Evolutionary conservation across 2,113 vertebrate species (phyloP).

Genomic region (Hirundichthys speculiger): DNA sequence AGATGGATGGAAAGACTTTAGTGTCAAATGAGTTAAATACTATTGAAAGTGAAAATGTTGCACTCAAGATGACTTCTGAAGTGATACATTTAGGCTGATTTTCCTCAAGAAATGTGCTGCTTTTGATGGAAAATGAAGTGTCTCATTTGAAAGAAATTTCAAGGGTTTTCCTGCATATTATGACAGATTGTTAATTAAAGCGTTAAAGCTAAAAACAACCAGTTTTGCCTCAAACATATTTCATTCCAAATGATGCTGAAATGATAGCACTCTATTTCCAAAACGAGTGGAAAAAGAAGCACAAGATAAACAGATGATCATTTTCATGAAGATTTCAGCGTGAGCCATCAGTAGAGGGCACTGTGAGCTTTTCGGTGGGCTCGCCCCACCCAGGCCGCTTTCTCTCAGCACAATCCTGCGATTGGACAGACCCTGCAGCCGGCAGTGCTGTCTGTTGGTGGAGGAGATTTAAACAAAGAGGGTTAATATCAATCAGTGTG

Average conservation of each 20-base stretch:
- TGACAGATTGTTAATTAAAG: too few relatives aligned
- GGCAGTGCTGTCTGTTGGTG: constrained; percentile 48
- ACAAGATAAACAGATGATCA: neutral
- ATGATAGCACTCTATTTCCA: too few relatives aligned
- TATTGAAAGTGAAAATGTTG: constrained; percentile 15
- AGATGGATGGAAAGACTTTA: constrained; percentile 38
- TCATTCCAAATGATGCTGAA: too few relatives aligned
- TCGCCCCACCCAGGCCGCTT: neutral
- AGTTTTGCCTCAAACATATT: too few relatives aligned
- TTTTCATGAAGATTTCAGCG: constrained; percentile 19
- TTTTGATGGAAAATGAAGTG: too few relatives aligned
- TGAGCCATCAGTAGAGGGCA: constrained; percentile 77
- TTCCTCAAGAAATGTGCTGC: constrained; percentile 3
- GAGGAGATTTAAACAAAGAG: constrained; percentile 73
- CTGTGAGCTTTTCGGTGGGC: constrained; percentile 72
- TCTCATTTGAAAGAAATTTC: too few relatives aligned
- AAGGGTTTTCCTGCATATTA: too few relatives aligned
- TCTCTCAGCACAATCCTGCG: constrained; percentile 20
- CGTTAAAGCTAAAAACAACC: too few relatives aligned
- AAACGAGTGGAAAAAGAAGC: too few relatives aligned
- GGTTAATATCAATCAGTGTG: constrained; percentile 75
- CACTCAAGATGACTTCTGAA: constrained; percentile 11
- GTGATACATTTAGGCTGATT: neutral
- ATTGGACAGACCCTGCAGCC: constrained; percentile 44
- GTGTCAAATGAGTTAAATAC: constrained; percentile 32